Evolutionary conservation across 1,140 invertebrate genomes (phyloP).

Genomic region (Drosophila fuyamai): DNA sequence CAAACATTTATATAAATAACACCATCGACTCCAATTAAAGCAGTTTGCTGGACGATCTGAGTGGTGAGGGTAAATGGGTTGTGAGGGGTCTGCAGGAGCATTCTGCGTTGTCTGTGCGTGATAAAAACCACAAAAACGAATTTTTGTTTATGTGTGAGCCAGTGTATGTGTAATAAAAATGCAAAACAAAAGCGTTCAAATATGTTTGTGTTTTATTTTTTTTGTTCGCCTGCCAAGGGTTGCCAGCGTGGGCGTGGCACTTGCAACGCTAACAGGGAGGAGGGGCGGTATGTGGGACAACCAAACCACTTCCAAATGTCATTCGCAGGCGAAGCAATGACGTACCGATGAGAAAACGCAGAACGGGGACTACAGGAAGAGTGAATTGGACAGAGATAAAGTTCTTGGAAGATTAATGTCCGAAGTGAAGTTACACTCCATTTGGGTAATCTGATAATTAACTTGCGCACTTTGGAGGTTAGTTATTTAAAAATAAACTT

Average conservation of each 20-base stretch:
- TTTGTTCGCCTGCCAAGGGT: conserved; percentile 14
- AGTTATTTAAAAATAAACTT: no score
- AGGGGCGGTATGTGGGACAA: conserved; percentile 32
- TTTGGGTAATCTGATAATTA: neutral
- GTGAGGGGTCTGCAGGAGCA: conserved; percentile 1
- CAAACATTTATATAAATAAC: conserved; percentile 83
- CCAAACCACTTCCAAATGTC: conserved; percentile 77
- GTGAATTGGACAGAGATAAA: conserved; percentile 19
- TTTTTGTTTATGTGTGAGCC: conserved; percentile 50
- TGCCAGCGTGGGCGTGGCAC: conserved; percentile 60
- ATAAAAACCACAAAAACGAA: conserved; percentile 80
- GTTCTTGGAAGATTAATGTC: neutral
- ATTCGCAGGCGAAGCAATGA: conserved; percentile 74
- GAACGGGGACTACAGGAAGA: conserved; percentile 8
- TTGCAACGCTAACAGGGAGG: conserved; percentile 31
- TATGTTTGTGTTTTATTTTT: conserved; percentile 52
- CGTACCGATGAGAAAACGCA: conserved; percentile 52
- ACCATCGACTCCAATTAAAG: conserved; percentile 81
- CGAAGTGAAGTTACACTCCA: conserved; percentile 4
- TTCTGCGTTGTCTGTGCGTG: conserved; percentile 54
- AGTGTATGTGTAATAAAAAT: conserved; percentile 65
- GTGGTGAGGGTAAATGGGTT: neutral
- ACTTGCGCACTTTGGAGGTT: no score
- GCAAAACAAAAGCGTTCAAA: conserved; percentile 79
- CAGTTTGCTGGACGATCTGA: conserved; percentile 40